Evolutionary conservation across 2,797 vertebrate genomes (phyloP), one percentile per base, ranked within the genome.

Genomic region (Sitta carolinensis): DNA sequence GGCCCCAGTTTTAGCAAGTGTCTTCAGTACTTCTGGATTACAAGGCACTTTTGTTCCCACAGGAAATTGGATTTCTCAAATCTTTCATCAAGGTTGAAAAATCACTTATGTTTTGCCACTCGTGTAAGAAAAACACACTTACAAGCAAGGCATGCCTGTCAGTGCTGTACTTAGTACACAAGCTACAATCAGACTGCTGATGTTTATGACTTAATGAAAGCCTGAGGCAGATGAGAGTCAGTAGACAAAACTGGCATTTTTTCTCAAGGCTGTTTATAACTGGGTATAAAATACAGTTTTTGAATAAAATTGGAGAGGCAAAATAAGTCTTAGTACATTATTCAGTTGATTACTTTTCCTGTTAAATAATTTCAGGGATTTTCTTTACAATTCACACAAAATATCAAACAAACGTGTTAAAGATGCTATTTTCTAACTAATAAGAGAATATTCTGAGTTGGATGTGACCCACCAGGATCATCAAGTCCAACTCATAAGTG

Each of bases 31-130:
- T 55, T 47, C 47, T 91, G 83, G 50, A 69, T 94, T 95, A 68
- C 59, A 77, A 92, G 21, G 68, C 13, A 7, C 76, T 38, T 92
- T 83, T 43, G 10, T 93, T 96, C 89, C 78, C 87, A 90, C 7
- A 55, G 47, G 93, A 95, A 89, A 82, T 43, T 63, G 69, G 23
- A 57, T 87, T 94, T 90, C 73, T 94, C 45, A 86, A 34, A 85
- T 86, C 34, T 95, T n/a, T 55, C 48, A 89, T 90, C 70, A 88
- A 87, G 66, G 79, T 8, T 81, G 48, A 92, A 95, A 94, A 95
- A 92, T 42, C 73, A 87, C 57, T 72, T 94, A 50, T 22, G 5
- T 4, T 34, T 77, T 80, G 48, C 29, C 42, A 58, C 27, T 43
- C 5, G 22, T 79, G 5, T 64, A 81, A 61, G 59, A 57, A 75